phyloP scores from a whole-genome alignment of 2,113 vertebrate species.

The Sphyrna mokarran region DNA sequence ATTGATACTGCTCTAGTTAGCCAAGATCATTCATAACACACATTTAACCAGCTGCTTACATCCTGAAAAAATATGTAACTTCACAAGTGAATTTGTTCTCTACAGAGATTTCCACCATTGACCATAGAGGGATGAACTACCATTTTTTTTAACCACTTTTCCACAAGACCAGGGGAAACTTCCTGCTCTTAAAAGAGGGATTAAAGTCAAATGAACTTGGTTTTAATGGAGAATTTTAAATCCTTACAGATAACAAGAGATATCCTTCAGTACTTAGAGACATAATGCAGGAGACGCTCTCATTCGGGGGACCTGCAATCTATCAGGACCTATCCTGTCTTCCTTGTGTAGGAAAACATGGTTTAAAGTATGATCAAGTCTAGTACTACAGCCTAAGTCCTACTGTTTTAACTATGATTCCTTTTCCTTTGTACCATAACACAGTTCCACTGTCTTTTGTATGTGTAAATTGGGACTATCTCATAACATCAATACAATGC shows the following conservation, averaged over 20 bases:
- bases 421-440: too few relatives aligned
- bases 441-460: not conserved
- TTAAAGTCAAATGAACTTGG: not conserved
- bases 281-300: not conserved
- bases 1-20: not conserved
- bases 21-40: not conserved
- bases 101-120: not conserved
- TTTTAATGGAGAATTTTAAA: conserved; percentile 4
- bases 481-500: not conserved
- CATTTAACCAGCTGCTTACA: conserved; percentile 8
- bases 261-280: not conserved
- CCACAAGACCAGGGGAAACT: not conserved
- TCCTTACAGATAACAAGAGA: not conserved
- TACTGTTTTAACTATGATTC: not conserved
- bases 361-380: not conserved
- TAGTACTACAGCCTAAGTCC: not conserved
- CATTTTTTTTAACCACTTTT: not conserved
- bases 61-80: not conserved
- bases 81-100: not conserved
- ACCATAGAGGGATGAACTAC: not conserved
- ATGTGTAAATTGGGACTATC: not conserved
- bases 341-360: not conserved
- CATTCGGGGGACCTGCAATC: not conserved
- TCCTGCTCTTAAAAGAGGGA: not conserved
- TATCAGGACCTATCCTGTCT: too few relatives aligned